phyloP scores from a whole-genome alignment of 2,113 vertebrate genomes.

The Upupa epops region DNA sequence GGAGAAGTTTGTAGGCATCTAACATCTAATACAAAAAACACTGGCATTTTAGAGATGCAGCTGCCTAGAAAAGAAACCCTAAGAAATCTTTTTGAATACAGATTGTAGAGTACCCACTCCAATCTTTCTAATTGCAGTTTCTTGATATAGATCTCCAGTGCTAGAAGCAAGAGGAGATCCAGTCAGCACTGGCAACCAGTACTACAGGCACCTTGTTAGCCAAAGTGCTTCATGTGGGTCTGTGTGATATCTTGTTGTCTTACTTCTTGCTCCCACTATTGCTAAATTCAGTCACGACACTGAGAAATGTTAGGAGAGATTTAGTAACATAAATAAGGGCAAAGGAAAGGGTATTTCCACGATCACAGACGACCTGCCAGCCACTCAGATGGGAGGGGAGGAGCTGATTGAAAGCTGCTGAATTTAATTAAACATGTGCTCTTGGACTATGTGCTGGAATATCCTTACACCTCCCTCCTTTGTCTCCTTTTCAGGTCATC shows the following conservation, averaged over 20 bases:
- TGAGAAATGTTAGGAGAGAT: slow-evolving; percentile 41
- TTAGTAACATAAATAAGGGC: slow-evolving; percentile 52
- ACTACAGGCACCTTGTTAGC: background rate
- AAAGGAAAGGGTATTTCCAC: slow-evolving; percentile 29
- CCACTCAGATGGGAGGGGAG: slow-evolving; percentile 49
- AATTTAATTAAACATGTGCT: slow-evolving; percentile 65
- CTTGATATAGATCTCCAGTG: background rate
- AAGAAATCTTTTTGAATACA: background rate
- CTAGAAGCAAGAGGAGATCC: background rate
- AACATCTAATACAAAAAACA: background rate
- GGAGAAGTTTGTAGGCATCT: background rate
- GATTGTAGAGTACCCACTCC: background rate
- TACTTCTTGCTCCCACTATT: slow-evolving; percentile 51
- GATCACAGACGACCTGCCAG: slow-evolving; percentile 42
- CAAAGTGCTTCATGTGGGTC: background rate
- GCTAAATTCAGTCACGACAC: slow-evolving; percentile 27
- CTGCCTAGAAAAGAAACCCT: background rate
- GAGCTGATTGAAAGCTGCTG: slow-evolving; percentile 37
- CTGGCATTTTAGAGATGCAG: background rate
- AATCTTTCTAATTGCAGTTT: background rate
- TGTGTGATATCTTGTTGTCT: slow-evolving; percentile 25
- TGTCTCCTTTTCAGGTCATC: background rate
- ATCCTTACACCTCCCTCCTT: slow-evolving; percentile 15
- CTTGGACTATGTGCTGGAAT: background rate
- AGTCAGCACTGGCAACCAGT: background rate